Conservation (phyloP, 2,888 invertebrate species). For the Alentia gelatinosa region DNA sequence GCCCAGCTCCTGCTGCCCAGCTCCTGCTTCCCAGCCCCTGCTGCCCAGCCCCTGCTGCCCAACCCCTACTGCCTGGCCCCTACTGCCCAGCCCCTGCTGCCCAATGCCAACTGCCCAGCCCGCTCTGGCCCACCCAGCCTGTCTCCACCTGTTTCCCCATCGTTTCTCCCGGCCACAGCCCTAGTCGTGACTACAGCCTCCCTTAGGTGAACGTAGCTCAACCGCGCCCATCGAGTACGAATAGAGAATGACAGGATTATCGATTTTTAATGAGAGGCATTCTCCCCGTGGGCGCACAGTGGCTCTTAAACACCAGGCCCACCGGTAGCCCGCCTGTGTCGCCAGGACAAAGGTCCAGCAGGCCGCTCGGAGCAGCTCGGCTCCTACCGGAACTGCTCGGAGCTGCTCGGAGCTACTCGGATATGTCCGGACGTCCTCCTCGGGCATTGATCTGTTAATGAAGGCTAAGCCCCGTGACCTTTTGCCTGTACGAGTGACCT, state of each 20-base stretch:
- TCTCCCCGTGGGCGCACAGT: not conserved
- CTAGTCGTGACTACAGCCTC: no score
- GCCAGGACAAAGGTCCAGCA: not conserved
- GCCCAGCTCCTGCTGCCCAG: not conserved
- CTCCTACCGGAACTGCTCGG: not conserved
- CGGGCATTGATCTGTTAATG: not conserved
- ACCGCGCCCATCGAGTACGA: not conserved
- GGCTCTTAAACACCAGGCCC: not conserved
- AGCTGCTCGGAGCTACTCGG: not conserved
- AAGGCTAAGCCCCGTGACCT: not conserved
- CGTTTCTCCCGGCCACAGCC: not conserved
- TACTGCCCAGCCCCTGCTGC: not conserved
- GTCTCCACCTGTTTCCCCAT: no score
- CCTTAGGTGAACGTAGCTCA: not conserved
- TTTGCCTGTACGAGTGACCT: not conserved
- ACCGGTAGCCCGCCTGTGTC: not conserved
- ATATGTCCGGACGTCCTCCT: not conserved
- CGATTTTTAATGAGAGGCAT: not conserved
- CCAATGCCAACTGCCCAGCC: no score
- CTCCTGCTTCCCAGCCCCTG: not conserved
- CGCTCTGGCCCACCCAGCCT: no score
- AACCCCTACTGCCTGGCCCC: not conserved
- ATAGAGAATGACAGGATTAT: not conserved
- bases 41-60: not conserved
- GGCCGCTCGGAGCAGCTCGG: constrained; percentile 2